These are phyloP conservation scores for Rhagium mordax DNA, from an alignment of 2,888 invertebrate species.

Conservation along the genomic window DNA sequence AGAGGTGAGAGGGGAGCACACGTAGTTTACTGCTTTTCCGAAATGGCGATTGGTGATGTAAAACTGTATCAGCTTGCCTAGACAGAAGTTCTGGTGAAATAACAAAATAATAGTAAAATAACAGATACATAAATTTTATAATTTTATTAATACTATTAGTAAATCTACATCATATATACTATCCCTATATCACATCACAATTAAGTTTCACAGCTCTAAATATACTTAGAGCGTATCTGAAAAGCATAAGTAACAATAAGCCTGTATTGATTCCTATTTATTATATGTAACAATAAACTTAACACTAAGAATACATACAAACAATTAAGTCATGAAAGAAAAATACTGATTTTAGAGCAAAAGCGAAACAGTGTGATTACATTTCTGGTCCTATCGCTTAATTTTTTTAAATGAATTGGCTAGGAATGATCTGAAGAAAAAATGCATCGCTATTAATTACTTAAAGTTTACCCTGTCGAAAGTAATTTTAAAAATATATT, in stretches of 20 bases:
- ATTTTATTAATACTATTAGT: slow-evolving; percentile 20
- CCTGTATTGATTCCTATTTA: neutral
- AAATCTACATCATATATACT: slow-evolving; percentile 15
- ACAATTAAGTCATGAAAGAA: neutral
- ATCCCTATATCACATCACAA: slow-evolving; percentile 31
- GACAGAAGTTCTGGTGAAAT: too few species aligned
- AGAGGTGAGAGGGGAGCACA: too few species aligned
- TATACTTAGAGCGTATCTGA: slow-evolving; percentile 11
- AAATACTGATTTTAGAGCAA: slow-evolving; percentile 4
- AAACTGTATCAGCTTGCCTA: too few species aligned
- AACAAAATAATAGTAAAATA: too few species aligned
- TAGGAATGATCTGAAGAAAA: neutral
- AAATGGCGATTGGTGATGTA: too few species aligned
- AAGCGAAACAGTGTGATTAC: neutral
- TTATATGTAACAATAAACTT: neutral
- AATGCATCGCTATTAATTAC: neutral
- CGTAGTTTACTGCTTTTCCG: too few species aligned
- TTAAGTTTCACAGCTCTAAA: slow-evolving; percentile 14
- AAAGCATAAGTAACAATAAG: slow-evolving; percentile 19
- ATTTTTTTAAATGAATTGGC: neutral
- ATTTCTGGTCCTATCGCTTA: neutral
- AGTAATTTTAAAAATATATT: too few species aligned
- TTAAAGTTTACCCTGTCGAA: neutral
- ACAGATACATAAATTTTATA: neutral
- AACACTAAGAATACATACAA: neutral